Evolutionary conservation across 2,797 vertebrate species (phyloP).

Genomic region (Chaetodon trifasciatus): DNA sequence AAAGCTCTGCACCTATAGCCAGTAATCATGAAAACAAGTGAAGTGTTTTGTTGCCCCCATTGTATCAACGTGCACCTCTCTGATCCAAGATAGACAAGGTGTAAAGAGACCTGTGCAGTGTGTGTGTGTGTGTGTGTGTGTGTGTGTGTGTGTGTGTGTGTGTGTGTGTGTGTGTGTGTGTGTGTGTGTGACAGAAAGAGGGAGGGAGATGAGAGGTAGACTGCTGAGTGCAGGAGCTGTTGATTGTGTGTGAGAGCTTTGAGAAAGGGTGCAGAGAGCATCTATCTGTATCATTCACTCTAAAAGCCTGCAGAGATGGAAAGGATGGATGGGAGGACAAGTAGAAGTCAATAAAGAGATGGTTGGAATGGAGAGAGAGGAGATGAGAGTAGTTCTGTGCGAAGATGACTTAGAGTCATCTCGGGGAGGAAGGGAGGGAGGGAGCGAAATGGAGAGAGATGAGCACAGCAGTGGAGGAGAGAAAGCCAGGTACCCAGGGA

Average conservation of each 20-base stretch:
- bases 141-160: conserved; percentile 8
- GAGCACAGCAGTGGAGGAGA: conserved; percentile 37
- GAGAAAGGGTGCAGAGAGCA: conserved; percentile 81
- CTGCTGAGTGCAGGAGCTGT: conserved; percentile 75
- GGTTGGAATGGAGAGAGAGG: conserved; percentile 69
- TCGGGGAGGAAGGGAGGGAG: conserved; percentile 11
- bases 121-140: neutral
- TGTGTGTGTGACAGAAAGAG: neutral
- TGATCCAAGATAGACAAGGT: conserved; percentile 48
- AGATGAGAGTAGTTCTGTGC: conserved; percentile 73
- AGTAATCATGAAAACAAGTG: conserved; percentile 51
- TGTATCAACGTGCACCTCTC: conserved; percentile 61
- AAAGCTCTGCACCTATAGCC: conserved; percentile 34
- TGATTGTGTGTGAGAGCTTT: conserved; percentile 83
- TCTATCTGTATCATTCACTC: conserved; percentile 84
- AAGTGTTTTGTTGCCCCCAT: conserved; percentile 67
- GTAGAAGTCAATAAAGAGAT: conserved; percentile 83
- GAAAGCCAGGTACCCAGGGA: conserved; percentile 49
- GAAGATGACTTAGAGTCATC: conserved; percentile 75
- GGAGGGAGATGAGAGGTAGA: conserved; percentile 68
- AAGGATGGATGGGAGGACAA: conserved; percentile 82
- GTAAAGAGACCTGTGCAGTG: conserved; percentile 43
- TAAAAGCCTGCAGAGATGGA: conserved; percentile 82
- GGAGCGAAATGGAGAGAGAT: conserved; percentile 15
- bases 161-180: conserved; percentile 1